phyloP scores from a whole-genome alignment of 2,797 vertebrate species.

The Etheostoma nigrum region DNA sequence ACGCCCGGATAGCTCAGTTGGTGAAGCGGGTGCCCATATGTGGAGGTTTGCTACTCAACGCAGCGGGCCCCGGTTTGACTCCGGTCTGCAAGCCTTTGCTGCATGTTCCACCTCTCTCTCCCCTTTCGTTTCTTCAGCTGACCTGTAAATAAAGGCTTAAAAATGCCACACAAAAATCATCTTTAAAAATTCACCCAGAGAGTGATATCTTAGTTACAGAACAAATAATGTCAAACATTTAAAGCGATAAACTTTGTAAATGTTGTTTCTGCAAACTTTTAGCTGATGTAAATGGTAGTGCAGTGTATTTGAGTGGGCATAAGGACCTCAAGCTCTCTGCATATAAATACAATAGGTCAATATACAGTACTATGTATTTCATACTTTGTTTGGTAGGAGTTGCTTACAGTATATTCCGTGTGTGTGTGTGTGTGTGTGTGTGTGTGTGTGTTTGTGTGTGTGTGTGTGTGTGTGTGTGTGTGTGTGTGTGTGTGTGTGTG shows the following conservation, averaged over 20 bases:
- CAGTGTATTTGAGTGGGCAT: slow-evolving; percentile 3
- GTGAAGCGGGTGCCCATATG: too few species aligned
- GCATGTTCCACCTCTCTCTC: too few species aligned
- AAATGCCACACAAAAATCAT: too few species aligned
- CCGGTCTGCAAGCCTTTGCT: too few species aligned
- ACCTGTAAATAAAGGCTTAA: too few species aligned
- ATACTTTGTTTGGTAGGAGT: background rate
- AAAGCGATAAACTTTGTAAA: background rate
- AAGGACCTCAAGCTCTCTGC: background rate
- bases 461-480: background rate
- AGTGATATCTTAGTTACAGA: background rate
- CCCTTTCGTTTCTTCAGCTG: too few species aligned
- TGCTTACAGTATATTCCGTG: background rate
- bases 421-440: background rate
- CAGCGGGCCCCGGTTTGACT: too few species aligned
- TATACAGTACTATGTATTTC: background rate
- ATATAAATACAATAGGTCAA: slow-evolving; percentile 23
- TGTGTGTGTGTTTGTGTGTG: background rate
- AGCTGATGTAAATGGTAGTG: background rate
- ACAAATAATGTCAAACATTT: background rate
- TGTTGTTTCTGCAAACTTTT: slow-evolving; percentile 12
- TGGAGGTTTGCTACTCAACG: too few species aligned
- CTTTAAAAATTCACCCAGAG: background rate
- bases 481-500: too few species aligned
- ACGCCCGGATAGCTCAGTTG: too few species aligned